Percentiles rank a stretch among this genome's conserved stretches.
These are phyloP conservation scores for Sebastes diaconus DNA, from an alignment of 2,797 vertebrate species.

Conservation along the genomic window DNA sequence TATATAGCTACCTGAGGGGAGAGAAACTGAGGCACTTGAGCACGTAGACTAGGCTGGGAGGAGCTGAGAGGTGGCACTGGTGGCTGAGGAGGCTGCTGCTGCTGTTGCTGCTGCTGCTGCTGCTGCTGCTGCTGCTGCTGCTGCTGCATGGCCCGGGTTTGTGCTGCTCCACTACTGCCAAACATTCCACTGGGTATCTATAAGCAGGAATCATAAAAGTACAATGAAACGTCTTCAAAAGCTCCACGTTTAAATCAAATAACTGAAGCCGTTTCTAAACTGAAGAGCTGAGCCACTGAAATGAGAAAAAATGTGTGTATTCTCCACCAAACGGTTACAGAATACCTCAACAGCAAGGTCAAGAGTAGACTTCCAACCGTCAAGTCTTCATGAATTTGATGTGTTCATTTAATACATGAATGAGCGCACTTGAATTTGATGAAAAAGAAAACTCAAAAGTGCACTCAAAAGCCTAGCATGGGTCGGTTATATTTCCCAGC, in stretches of 20 bases:
- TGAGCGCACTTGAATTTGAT: conserved; percentile 1
- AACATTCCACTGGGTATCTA: conserved; percentile 98
- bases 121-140: conserved; percentile 60
- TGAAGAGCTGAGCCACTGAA: not conserved
- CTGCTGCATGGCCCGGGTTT: conserved; percentile 95
- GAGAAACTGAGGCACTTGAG: conserved; percentile 99
- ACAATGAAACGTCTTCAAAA: not conserved
- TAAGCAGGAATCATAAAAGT: not conserved
- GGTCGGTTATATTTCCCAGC: not conserved
- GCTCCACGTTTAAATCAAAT: not conserved
- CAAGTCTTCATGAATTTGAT: not conserved
- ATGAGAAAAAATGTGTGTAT: not conserved
- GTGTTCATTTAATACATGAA: not conserved
- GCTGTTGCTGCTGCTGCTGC: conserved; percentile 85
- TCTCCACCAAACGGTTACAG: not conserved
- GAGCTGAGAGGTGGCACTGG: conserved; percentile 97
- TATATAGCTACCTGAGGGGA: conserved; percentile 92
- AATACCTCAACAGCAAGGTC: not conserved
- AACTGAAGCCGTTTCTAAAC: not conserved
- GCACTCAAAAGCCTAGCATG: not conserved
- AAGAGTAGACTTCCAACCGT: not conserved
- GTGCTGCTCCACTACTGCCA: conserved; percentile 97
- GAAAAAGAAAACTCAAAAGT: not conserved
- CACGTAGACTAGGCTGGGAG: conserved; percentile 99
- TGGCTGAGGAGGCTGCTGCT: conserved; percentile 85